Conservation (phyloP, 23 tunicate genomes). For the Clavelina lepadiformis region DNA sequence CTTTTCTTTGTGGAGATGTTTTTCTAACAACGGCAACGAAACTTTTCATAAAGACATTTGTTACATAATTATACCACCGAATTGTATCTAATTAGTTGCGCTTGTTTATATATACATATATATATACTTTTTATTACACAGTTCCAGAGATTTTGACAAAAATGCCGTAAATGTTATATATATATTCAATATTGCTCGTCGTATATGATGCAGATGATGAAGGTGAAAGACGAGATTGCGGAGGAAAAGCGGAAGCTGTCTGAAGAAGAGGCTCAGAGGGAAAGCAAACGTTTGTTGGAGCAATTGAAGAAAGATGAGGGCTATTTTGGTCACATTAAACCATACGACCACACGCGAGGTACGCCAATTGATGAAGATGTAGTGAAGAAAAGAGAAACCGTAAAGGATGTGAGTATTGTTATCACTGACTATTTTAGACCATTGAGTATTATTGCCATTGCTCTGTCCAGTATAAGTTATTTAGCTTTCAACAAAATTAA, state of each 20-base stretch:
- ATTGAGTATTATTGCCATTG: too few relatives aligned
- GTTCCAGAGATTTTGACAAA: too few relatives aligned
- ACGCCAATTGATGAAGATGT: constrained; percentile 75
- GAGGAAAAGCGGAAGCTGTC: constrained; percentile 34
- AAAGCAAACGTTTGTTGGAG: constrained; percentile 11
- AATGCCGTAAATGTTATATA: not conserved
- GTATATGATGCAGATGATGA: constrained; percentile 22
- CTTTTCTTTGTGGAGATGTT: too few relatives aligned
- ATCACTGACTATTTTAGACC: too few relatives aligned
- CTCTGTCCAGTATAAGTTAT: too few relatives aligned
- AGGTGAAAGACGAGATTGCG: constrained; percentile 49
- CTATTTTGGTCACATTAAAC: constrained; percentile 7
- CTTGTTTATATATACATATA: not conserved
- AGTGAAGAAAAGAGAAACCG: constrained; percentile 50
- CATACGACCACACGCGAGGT: constrained; percentile 67
- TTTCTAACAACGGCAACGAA: too few relatives aligned
- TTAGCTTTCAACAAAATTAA: too few relatives aligned
- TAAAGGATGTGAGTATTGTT: constrained; percentile 34
- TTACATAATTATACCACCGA: too few relatives aligned
- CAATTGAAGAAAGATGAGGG: constrained; percentile 15
- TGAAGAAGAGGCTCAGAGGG: constrained; percentile 25
- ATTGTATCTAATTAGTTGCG: not conserved
- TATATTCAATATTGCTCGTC: too few relatives aligned
- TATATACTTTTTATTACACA: too few relatives aligned
- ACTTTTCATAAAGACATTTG: too few relatives aligned